Percentiles rank a stretch among this genome's conserved stretches.
phyloP scores from a whole-genome alignment of 1,140 invertebrate species.

The Drosophila pallidifrons region DNA sequence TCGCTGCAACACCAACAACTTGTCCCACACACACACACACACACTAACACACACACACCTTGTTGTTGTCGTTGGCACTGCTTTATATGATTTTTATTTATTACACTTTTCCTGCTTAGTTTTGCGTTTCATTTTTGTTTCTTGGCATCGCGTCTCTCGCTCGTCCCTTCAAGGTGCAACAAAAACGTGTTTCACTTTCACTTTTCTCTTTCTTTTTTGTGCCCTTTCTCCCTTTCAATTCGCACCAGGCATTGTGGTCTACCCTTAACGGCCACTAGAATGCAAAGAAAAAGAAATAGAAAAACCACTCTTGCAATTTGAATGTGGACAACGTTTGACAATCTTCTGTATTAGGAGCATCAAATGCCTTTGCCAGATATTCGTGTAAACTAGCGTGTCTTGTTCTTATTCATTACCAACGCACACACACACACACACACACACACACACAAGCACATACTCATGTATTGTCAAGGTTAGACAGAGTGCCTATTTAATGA shows the following conservation, averaged over 20 bases:
- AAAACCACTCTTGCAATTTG: slow-evolving; percentile 38
- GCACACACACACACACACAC: slow-evolving; percentile 9
- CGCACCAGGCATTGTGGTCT: no score
- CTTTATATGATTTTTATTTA: slow-evolving; percentile 57
- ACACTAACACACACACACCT: slow-evolving; percentile 20
- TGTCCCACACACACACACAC: slow-evolving; percentile 13
- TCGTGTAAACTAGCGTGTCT: slow-evolving; percentile 6
- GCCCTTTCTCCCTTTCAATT: background rate
- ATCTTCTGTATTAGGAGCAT: slow-evolving; percentile 39
- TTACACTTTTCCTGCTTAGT: slow-evolving; percentile 55
- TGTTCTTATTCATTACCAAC: slow-evolving; percentile 2
- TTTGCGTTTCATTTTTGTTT: slow-evolving; percentile 34
- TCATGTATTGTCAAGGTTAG: slow-evolving; percentile 53
- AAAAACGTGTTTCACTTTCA: slow-evolving; percentile 34
- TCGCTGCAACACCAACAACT: slow-evolving; percentile 44
- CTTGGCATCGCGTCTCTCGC: background rate
- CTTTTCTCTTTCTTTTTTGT: slow-evolving; percentile 46
- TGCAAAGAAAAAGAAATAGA: no score
- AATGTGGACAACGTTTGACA: slow-evolving; percentile 30
- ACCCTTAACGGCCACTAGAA: background rate
- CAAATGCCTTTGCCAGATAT: slow-evolving; percentile 36
- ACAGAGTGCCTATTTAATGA: slow-evolving; percentile 43
- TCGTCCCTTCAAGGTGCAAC: slow-evolving; percentile 14
- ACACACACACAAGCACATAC: slow-evolving; percentile 4
- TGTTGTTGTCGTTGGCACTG: slow-evolving; percentile 32